A percentile compares a stretch with the other conserved stretches of the same genome.
These are phyloP conservation scores for Zoanthus solanderi DNA, from an alignment of 92 coral and sea anemone genomes.

Conservation along the genomic window DNA sequence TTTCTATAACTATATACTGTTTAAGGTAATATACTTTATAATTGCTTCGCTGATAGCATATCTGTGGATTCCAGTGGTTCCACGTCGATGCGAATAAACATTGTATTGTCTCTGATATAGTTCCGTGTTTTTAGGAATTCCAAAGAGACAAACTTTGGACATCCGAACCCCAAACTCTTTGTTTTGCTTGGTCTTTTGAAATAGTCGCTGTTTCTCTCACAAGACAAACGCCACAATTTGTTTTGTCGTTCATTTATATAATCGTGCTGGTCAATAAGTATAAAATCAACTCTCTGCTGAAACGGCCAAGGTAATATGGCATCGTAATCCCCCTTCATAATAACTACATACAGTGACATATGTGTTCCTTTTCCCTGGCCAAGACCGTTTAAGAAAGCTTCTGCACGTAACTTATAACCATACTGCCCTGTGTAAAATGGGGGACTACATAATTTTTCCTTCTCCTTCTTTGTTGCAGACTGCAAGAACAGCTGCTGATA, in stretches of 20 bases:
- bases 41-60: neutral
- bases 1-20: too few relatives aligned
- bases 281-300: conserved; percentile 96
- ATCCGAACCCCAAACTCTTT: conserved; percentile 97
- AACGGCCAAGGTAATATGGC: conserved; percentile 99
- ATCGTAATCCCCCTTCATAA: conserved; percentile 97
- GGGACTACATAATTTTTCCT: conserved; percentile 97
- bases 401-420: conserved; percentile 97
- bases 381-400: conserved; percentile 96
- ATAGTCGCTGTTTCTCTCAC: conserved; percentile 97
- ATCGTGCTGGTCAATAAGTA: conserved; percentile 94
- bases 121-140: conserved; percentile 89
- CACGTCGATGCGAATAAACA: conserved; percentile 95
- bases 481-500: conserved; percentile 92
- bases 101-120: conserved; percentile 92
- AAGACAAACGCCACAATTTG: conserved; percentile 92
- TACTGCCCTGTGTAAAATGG: conserved; percentile 99
- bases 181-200: conserved; percentile 94
- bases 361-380: conserved; percentile 99
- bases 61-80: conserved; percentile 86
- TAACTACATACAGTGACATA: conserved; percentile 93
- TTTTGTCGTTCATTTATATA: conserved; percentile 83
- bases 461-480: conserved; percentile 96
- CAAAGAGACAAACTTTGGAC: conserved; percentile 98
- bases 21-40: neutral